Conservation (phyloP, 2,113 vertebrate species). For the Platanista minor region DNA sequence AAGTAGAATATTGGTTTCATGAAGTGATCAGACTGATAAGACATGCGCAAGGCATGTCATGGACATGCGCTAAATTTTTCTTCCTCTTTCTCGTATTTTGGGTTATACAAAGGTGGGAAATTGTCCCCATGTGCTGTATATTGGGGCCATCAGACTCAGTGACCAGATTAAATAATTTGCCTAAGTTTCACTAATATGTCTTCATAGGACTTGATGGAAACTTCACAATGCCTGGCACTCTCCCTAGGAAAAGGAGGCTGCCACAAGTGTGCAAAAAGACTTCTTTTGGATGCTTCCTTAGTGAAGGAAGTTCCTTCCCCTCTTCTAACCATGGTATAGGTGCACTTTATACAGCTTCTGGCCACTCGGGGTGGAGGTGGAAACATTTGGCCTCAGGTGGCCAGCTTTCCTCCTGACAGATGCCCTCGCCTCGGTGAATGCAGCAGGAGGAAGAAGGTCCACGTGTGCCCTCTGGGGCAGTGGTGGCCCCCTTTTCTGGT, state of each 20-base stretch:
- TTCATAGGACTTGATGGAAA: not conserved
- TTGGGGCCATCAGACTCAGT: not conserved
- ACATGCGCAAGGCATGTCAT: not conserved
- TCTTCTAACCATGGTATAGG: not conserved
- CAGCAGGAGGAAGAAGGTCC: not conserved
- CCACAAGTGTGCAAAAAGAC: not conserved
- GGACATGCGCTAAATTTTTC: not conserved
- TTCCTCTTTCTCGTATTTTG: not conserved
- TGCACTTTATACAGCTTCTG: not conserved
- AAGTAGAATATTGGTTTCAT: not conserved
- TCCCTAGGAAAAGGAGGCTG: not conserved
- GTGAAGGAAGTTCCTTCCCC: not conserved
- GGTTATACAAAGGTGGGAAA: not conserved
- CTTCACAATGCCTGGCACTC: not conserved
- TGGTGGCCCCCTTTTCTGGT: not conserved
- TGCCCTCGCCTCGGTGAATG: not conserved
- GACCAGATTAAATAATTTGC: not conserved
- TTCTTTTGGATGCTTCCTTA: not conserved
- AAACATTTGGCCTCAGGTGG: not conserved
- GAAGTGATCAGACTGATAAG: not conserved
- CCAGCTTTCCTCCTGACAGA: not conserved
- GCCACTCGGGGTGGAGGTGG: not conserved
- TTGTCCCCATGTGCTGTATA: not conserved
- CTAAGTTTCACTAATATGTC: not conserved
- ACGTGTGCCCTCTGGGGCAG: not conserved